Evolutionary conservation across 2,888 invertebrate species (phyloP).

Genomic region (Ennomos erosarius): DNA sequence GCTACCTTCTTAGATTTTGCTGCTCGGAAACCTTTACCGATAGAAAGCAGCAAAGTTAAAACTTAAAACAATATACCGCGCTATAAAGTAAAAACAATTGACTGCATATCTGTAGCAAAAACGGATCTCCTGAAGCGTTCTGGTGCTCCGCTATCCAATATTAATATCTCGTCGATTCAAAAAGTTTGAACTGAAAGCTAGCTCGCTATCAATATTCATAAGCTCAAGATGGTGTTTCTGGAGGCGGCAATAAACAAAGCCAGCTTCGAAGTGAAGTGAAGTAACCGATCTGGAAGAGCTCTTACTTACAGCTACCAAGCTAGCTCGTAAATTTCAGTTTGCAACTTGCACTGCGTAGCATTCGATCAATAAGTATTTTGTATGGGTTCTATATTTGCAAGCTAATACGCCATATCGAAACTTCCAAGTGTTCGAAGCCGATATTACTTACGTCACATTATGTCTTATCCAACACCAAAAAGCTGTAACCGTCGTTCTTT

Average conservation of each 20-base stretch:
- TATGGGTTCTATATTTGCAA: constrained; percentile 83
- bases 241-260: constrained; percentile 80
- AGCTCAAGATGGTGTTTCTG: constrained; percentile 71
- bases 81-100: constrained; percentile 32
- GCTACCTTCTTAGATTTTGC: not conserved
- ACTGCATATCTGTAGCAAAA: constrained; percentile 47
- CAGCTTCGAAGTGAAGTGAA: constrained; percentile 60
- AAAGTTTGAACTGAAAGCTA: constrained; percentile 71
- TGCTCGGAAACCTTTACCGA: constrained; percentile 2
- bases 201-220: constrained; percentile 82
- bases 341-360: constrained; percentile 79
- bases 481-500: constrained; percentile 35
- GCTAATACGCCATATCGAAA: constrained; percentile 80
- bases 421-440: constrained; percentile 70
- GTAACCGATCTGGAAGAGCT: constrained; percentile 71
- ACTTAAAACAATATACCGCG: constrained; percentile 34
- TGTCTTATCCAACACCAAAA: constrained; percentile 33
- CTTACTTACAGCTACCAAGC: constrained; percentile 63
- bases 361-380: constrained; percentile 84
- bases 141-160: constrained; percentile 59
- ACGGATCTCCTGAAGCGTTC: constrained; percentile 53
- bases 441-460: constrained; percentile 71
- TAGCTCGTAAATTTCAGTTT: constrained; percentile 81
- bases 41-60: constrained; percentile 24
- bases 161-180: constrained; percentile 69